phyloP scores from a whole-genome alignment of 2,888 invertebrate species.

The Notodromas monacha region DNA sequence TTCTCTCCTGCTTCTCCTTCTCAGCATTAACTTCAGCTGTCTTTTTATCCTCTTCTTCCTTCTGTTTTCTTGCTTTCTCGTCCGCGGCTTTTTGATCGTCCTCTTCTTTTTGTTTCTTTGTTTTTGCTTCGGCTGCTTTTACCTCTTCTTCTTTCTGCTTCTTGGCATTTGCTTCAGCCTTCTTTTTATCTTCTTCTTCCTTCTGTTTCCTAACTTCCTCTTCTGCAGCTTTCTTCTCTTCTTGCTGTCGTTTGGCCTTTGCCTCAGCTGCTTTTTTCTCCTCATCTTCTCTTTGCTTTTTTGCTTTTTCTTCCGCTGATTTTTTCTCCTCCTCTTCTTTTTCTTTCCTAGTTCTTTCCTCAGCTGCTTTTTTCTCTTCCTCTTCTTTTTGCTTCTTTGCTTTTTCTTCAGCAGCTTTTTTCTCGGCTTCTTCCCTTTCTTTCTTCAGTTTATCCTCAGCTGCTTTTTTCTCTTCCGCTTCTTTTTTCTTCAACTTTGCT shows the following conservation, averaged over 20 bases:
- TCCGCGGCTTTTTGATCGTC: slow-evolving; percentile 5
- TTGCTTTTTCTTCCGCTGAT: neutral
- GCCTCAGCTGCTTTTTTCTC: no score
- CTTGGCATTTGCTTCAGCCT: neutral
- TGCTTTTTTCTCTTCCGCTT: neutral
- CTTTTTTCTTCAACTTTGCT: neutral
- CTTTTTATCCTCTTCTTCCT: slow-evolving; percentile 6
- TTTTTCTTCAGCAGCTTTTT: neutral
- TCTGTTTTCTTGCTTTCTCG: neutral
- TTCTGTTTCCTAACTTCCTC: neutral
- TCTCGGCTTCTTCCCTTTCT: neutral
- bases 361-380: neutral
- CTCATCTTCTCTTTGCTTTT: neutral
- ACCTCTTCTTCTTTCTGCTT: slow-evolving; percentile 5
- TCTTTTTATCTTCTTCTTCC: neutral
- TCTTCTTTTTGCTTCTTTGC: neutral
- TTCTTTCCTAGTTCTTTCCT: slow-evolving; percentile 6
- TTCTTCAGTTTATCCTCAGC: slow-evolving; percentile 6
- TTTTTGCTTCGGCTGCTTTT: slow-evolving; percentile 5
- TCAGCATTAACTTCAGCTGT: slow-evolving; percentile 8
- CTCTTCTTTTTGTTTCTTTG: slow-evolving; percentile 5
- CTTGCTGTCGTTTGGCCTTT: neutral
- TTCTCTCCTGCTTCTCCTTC: slow-evolving; percentile 8
- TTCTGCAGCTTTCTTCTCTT: neutral
- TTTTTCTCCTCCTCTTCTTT: neutral